Conservation (phyloP, 2,888 invertebrate genomes). For the Tachystola acroxantha region DNA sequence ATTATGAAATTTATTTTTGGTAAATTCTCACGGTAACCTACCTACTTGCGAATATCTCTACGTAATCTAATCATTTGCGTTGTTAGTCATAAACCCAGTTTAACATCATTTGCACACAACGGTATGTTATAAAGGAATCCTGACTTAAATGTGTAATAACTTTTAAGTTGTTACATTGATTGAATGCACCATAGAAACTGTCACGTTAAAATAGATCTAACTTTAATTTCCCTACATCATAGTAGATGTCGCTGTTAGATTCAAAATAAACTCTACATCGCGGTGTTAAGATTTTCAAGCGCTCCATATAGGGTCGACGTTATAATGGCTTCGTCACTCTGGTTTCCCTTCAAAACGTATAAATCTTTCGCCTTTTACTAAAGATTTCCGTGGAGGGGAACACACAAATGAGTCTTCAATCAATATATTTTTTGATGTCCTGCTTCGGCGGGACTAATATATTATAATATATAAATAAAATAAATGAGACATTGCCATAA, state of each 20-base stretch:
- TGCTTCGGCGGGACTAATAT: constrained; percentile 9
- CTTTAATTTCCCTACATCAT: too few relatives aligned
- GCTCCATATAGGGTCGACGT: neutral
- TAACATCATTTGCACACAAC: too few relatives aligned
- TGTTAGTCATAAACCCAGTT: too few relatives aligned
- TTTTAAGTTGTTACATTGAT: too few relatives aligned
- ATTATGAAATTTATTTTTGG: constrained; percentile 23
- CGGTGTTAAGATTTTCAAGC: neutral
- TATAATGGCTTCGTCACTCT: constrained; percentile 47
- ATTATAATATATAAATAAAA: neutral
- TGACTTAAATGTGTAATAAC: too few relatives aligned
- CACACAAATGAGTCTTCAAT: constrained; percentile 83
- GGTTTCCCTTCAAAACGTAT: constrained; percentile 83
- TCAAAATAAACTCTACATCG: neutral
- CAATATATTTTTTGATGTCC: neutral
- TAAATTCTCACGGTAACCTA: neutral
- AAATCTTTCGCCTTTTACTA: constrained; percentile 90
- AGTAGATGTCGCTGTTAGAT: neutral
- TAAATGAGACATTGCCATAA: too few relatives aligned
- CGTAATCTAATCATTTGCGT: too few relatives aligned
- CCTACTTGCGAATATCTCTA: too few relatives aligned
- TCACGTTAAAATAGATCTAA: too few relatives aligned
- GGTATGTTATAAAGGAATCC: too few relatives aligned
- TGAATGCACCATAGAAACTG: too few relatives aligned
- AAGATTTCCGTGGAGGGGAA: constrained; percentile 87